Conservation (phyloP, 1,140 invertebrate species). For the Probaryconus sp. region DNA sequence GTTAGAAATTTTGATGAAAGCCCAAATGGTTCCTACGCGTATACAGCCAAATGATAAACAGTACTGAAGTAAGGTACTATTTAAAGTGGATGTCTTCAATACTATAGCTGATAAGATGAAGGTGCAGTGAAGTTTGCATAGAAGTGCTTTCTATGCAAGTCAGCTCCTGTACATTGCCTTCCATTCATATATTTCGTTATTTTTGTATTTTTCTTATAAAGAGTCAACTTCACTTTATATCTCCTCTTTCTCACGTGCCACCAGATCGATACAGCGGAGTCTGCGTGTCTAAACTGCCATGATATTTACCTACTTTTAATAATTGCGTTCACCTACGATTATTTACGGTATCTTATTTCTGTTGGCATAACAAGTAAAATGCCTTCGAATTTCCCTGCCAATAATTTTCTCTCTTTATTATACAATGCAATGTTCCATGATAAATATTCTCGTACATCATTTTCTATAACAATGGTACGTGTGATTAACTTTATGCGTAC, state of each 20-base stretch:
- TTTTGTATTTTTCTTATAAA: slow-evolving; percentile 45
- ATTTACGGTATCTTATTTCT: slow-evolving; percentile 12
- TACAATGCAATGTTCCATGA: too few relatives aligned
- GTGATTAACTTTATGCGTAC: too few relatives aligned
- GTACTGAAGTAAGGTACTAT: slow-evolving; percentile 34
- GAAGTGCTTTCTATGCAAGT: slow-evolving; percentile 14
- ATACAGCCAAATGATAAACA: slow-evolving; percentile 25
- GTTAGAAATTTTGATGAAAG: slow-evolving; percentile 8
- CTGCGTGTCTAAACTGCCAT: slow-evolving; percentile 74
- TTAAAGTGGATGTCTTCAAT: slow-evolving; percentile 12
- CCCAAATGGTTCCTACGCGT: slow-evolving; percentile 9
- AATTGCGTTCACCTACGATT: slow-evolving; percentile 63
- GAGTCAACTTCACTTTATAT: slow-evolving; percentile 52
- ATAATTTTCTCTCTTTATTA: too few relatives aligned
- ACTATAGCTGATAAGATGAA: neutral
- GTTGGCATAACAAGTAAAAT: neutral
- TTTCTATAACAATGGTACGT: too few relatives aligned
- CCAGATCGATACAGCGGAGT: slow-evolving; percentile 77
- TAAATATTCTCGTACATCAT: too few relatives aligned
- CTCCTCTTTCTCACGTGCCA: slow-evolving; percentile 47
- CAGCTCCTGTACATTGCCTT: slow-evolving; percentile 4
- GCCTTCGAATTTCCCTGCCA: neutral
- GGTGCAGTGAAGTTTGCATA: neutral
- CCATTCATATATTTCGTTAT: slow-evolving; percentile 17
- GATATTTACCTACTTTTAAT: slow-evolving; percentile 68